Conservation (phyloP, 2,888 invertebrate genomes). For the Cephus pulcher region DNA sequence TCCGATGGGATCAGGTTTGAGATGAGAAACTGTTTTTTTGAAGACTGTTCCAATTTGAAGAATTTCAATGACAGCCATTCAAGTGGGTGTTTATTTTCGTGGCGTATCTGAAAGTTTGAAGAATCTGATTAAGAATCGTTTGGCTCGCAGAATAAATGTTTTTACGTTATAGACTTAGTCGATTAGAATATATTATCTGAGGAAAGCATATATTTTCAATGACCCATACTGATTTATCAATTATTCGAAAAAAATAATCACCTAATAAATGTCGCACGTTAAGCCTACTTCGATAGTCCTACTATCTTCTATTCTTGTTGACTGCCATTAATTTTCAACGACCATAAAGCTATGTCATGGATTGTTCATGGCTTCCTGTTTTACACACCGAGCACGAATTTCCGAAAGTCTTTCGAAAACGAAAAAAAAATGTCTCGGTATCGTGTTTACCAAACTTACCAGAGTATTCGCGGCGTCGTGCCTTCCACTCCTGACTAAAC, state of each 20-base stretch:
- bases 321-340: background rate
- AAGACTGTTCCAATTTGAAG: background rate
- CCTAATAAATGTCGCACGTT: background rate
- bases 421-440: background rate
- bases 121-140: background rate
- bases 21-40: background rate
- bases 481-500: background rate
- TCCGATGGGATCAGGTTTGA: background rate
- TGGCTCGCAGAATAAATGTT: background rate
- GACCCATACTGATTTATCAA: background rate
- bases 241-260: background rate
- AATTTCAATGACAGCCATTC: background rate
- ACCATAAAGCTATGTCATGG: background rate
- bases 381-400: background rate
- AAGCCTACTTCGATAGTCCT: background rate
- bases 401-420: background rate
- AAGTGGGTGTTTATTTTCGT: background rate
- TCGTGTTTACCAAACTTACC: background rate
- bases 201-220: background rate
- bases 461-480: background rate
- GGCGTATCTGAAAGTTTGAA: background rate
- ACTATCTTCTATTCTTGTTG: background rate
- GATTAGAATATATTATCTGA: background rate
- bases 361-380: background rate
- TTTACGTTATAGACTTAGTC: background rate